A percentile compares a stretch with the other conserved stretches of the same genome.
Evolutionary conservation across 2,888 invertebrate genomes (phyloP).

Genomic region (Leucophenga montana): DNA sequence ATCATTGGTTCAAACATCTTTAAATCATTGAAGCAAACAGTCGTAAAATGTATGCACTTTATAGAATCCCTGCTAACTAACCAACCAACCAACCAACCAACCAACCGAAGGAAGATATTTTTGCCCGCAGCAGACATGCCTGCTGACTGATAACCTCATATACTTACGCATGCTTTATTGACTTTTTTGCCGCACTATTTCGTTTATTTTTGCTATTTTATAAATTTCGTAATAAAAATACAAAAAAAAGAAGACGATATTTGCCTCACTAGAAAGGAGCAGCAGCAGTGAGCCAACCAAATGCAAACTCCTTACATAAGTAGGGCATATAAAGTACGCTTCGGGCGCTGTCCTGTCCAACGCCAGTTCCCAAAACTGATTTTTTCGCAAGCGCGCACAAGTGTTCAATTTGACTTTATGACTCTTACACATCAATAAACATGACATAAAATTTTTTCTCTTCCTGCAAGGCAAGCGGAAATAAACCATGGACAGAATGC

Average conservation of each 20-base stretch:
- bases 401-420: conserved; percentile 63
- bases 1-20: neutral
- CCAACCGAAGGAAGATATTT: neutral
- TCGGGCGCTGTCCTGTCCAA: too few species aligned
- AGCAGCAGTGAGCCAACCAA: neutral
- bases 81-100: neutral
- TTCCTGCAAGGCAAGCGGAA: conserved; percentile 24
- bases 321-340: too few species aligned
- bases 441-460: conserved; percentile 58
- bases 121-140: neutral
- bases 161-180: conserved; percentile 7
- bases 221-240: neutral
- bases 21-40: conserved; percentile 32
- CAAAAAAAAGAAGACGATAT: neutral
- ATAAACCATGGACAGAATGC: conserved; percentile 50
- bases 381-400: conserved; percentile 42
- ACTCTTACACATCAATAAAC: conserved; percentile 67
- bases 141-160: neutral
- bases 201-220: neutral
- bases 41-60: conserved; percentile 25
- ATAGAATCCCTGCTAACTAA: neutral
- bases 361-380: too few species aligned
- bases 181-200: neutral
- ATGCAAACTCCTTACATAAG: neutral
- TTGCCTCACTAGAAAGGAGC: neutral